phyloP scores from a whole-genome alignment of 2,888 invertebrate species.

The Rhagium mordax region DNA sequence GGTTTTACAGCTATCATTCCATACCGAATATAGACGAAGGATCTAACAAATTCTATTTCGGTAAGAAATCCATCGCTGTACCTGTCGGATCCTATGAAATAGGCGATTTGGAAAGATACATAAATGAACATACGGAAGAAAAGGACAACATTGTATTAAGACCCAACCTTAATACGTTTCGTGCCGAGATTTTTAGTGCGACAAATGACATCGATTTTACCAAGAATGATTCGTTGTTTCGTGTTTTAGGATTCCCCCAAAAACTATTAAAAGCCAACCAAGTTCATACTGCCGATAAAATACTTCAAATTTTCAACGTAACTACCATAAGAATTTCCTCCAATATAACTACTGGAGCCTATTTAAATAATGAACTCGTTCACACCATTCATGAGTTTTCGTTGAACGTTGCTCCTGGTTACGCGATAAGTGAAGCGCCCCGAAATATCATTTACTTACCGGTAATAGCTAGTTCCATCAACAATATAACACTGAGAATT shows the following conservation, averaged over 20 bases:
- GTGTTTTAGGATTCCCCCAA: neutral
- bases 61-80: neutral
- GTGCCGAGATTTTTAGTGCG: neutral
- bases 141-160: neutral
- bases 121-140: neutral
- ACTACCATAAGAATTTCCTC: neutral
- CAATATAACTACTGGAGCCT: neutral
- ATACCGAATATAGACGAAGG: neutral
- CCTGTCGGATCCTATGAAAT: neutral
- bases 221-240: neutral
- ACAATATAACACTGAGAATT: neutral
- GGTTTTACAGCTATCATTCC: neutral
- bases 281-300: neutral
- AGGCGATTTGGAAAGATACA: neutral
- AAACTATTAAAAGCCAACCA: neutral
- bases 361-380: neutral
- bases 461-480: neutral
- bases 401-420: neutral
- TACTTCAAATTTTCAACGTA: neutral
- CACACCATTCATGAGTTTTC: constrained; percentile 1
- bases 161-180: neutral
- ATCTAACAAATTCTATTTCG: neutral
- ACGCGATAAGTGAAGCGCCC: neutral
- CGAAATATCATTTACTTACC: neutral
- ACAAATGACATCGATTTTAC: neutral